Evolutionary conservation across 1,140 invertebrate species (phyloP), one percentile per base, ranked within the genome.

Genomic region (Chironomus tepperi): DNA sequence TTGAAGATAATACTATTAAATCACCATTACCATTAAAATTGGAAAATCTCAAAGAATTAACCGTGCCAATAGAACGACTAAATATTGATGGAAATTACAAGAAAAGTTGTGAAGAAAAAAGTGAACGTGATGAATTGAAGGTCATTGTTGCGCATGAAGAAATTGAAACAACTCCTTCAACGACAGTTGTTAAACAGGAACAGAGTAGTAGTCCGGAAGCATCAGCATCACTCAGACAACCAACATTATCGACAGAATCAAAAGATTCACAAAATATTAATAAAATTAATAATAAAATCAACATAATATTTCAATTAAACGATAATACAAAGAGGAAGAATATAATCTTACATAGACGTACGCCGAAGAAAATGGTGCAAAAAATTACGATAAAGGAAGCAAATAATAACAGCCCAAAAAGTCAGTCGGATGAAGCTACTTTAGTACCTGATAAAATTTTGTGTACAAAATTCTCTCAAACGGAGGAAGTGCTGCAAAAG

Each of bases 211-310:
- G 43, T 47, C 43, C 12, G 12, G 43, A 47, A 1, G 8, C 47
- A 57, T 15, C 12, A 19, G 18, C 64, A 18, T 7, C 65, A 18
- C 7, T 18, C 6, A 70, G 16, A 19, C 16, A 19, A 70, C 65
- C 16, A 10, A 21, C 65, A 70, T 19, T 21, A 19, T 70, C 65
- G 6, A 70, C 65, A 70, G 65, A 70, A 70, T 21, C 65, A 70
- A 70, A 70, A 18, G 65, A 70, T 18, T 70, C 65, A 12, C 65
- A 70, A 18, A 70, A 70, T 21, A 70, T 70, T 12, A 70, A 70
- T 19, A 70, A 70, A 70, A 70, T 70, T 19, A 70, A 70, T 21
- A 70, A 70, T 10, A 70, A 70, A 19, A 70, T 70, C 65, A 70
- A 70, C 18, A 70, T 70, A 18, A 70, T 70, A 70, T 70, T 70